These are phyloP conservation scores for Perithous albicinctus DNA, from an alignment of 2,888 invertebrate species.

Conservation along the genomic window DNA sequence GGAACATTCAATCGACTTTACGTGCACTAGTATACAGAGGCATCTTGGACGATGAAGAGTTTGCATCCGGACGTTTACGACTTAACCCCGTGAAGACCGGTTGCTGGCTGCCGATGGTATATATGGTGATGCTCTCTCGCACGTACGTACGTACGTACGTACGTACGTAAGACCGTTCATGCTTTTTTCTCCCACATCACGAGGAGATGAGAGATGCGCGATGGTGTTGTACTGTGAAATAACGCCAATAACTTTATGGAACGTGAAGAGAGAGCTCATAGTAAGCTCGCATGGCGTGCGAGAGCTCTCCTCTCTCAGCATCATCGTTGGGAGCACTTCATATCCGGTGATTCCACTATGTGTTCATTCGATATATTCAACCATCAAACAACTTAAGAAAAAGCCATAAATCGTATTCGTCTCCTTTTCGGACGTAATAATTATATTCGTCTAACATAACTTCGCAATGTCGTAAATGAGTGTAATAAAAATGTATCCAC, in stretches of 20 bases:
- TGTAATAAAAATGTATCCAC: constrained; percentile 59
- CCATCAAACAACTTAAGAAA: constrained; percentile 12
- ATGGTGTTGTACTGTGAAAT: constrained; percentile 45
- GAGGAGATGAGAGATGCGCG: constrained; percentile 22
- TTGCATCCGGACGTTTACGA: constrained; percentile 68
- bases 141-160: constrained; percentile 3
- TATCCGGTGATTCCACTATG: constrained; percentile 29
- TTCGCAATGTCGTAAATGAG: constrained; percentile 57
- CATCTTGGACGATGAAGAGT: constrained; percentile 61
- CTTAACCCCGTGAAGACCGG: constrained; percentile 64
- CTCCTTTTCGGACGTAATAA: constrained; percentile 49
- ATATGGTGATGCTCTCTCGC: constrained; percentile 5
- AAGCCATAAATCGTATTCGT: constrained; percentile 54
- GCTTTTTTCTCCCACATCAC: constrained; percentile 2
- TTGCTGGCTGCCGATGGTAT: constrained; percentile 37
- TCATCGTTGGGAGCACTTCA: constrained; percentile 12
- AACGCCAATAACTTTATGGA: constrained; percentile 52
- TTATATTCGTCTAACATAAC: constrained; percentile 27
- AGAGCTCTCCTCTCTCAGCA: background rate
- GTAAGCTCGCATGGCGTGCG: background rate
- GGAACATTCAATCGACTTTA: constrained; percentile 47
- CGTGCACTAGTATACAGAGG: constrained; percentile 16
- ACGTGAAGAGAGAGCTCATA: constrained; percentile 18
- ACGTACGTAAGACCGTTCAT: background rate
- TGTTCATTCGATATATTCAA: constrained; percentile 41